Evolutionary conservation across 2,888 invertebrate genomes (phyloP), one percentile per base, ranked within the genome.

Genomic region (Tetranychus truncatus): DNA sequence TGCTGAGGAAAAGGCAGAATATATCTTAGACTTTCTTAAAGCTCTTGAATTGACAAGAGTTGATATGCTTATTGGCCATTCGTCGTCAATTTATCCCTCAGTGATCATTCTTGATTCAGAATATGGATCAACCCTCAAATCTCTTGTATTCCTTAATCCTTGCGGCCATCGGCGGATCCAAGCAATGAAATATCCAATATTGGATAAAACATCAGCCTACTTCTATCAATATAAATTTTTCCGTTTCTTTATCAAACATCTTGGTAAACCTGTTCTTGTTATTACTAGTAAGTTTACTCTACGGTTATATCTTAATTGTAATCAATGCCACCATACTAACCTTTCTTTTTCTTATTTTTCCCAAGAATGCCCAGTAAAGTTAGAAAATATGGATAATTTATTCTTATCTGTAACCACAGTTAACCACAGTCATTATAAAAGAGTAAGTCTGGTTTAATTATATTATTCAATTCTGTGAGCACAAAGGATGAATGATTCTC

Each of bases 71-170:
- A 20, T 78, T 18, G 75, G 76, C 11, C 78, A 78, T 55, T 77
- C 77, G 34, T 75, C 76, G 74, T 71, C 78, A 44, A 71, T 78
- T 15, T 78, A 78, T 72, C 77, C 78, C 11, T 76, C 76, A n/a
- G 34, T 77, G 44, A 24, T 73, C n/a, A 66, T 78, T 20, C 76
- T 76, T 34, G 20, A 72, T 4, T 65, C 76, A 21, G 72, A 73
- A 66, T 69, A 74, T 18, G 46, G 72, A 44, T 75, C 75, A 20
- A 18, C 71, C 11, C 67, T 78, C 21, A 73, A 71, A 24, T 74
- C 78, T 11, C n/a, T 78, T 6, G 77, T 76, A 21, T 77, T 78
- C 73, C 72, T 78, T 44, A 78, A 77, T 76, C 76, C 78, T 21
- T 77, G 34, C 71, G 76, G 71, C 45, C 74, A 76, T 74, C 66